Conservation (phyloP, 2,888 invertebrate species). For the Scelioninae gen. 2 region DNA sequence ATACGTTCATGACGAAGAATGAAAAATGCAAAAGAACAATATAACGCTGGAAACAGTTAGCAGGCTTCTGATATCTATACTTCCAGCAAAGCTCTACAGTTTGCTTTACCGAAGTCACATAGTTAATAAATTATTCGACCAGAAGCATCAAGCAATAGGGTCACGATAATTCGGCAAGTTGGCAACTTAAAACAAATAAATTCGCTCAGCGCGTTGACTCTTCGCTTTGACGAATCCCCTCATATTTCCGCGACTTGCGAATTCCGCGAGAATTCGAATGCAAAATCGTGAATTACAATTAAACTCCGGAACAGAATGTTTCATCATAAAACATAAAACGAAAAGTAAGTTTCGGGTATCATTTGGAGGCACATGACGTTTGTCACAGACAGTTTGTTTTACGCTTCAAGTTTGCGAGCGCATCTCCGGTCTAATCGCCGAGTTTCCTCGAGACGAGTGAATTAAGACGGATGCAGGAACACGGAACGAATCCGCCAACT, state of each 20-base stretch:
- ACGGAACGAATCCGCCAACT: constrained; percentile 34
- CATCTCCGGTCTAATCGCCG: constrained; percentile 42
- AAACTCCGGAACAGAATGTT: constrained; percentile 57
- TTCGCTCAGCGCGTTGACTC: constrained; percentile 12
- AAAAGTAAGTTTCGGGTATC: constrained; percentile 57
- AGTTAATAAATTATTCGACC: constrained; percentile 18
- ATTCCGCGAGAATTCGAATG: constrained; percentile 41
- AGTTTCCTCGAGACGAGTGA: constrained; percentile 48
- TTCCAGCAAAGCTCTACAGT: too few species aligned
- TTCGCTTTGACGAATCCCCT: constrained; percentile 41
- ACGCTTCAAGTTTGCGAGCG: constrained; percentile 56
- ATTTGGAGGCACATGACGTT: constrained; percentile 56
- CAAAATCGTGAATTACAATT: constrained; percentile 50
- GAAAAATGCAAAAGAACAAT: too few species aligned
- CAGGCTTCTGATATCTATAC: too few species aligned
- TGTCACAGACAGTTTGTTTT: constrained; percentile 59
- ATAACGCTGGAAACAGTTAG: too few species aligned
- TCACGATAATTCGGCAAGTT: constrained; percentile 36
- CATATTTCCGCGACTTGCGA: constrained; percentile 37
- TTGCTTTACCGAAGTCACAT: constrained; percentile 10
- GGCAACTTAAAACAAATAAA: constrained; percentile 35
- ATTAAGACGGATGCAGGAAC: constrained; percentile 50
- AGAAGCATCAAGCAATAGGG: constrained; percentile 28
- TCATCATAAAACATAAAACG: constrained; percentile 57
- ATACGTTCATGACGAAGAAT: too few species aligned